A percentile compares a stretch with the other conserved stretches of the same genome.
Evolutionary conservation across 2,888 invertebrate species (phyloP).

Genomic region (Nephrotoma guestfalica): DNA sequence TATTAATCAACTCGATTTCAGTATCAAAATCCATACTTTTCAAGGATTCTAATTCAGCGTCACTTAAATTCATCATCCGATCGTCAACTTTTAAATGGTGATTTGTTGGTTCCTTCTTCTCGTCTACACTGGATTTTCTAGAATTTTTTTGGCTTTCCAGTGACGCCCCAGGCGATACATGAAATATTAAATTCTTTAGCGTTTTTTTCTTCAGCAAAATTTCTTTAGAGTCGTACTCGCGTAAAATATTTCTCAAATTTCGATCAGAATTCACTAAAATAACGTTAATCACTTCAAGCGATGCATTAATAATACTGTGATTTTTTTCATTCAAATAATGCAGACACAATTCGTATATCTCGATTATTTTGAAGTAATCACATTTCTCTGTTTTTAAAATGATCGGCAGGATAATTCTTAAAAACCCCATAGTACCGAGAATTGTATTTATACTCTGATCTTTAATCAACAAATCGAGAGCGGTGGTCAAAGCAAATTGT

Average conservation of each 20-base stretch:
- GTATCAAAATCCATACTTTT: constrained; percentile 34
- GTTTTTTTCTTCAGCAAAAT: constrained; percentile 31
- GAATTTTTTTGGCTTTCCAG: constrained; percentile 7
- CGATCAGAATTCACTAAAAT: constrained; percentile 20
- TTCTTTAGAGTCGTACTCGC: constrained; percentile 22
- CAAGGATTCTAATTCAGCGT: constrained; percentile 33
- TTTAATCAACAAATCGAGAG: constrained; percentile 25
- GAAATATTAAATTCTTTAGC: constrained; percentile 34
- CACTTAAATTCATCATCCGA: constrained; percentile 31
- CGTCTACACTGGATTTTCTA: constrained; percentile 14
- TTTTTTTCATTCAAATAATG: constrained; percentile 54
- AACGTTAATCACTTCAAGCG: constrained; percentile 50
- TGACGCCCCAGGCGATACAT: constrained; percentile 8
- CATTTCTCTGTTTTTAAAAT: constrained; percentile 23
- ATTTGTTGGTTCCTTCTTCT: constrained; percentile 12
- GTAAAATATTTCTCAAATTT: constrained; percentile 7
- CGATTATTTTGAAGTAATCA: constrained; percentile 30
- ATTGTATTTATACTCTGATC: constrained; percentile 35
- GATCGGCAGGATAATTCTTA: constrained; percentile 47
- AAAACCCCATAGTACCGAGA: constrained; percentile 49
- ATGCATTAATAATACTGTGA: constrained; percentile 78
- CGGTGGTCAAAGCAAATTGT: constrained; percentile 26
- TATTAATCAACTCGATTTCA: constrained; percentile 24
- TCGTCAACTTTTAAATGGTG: constrained; percentile 19
- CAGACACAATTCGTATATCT: constrained; percentile 66